Conservation (phyloP, 2,113 vertebrate species). For the Rattus rattus region DNA sequence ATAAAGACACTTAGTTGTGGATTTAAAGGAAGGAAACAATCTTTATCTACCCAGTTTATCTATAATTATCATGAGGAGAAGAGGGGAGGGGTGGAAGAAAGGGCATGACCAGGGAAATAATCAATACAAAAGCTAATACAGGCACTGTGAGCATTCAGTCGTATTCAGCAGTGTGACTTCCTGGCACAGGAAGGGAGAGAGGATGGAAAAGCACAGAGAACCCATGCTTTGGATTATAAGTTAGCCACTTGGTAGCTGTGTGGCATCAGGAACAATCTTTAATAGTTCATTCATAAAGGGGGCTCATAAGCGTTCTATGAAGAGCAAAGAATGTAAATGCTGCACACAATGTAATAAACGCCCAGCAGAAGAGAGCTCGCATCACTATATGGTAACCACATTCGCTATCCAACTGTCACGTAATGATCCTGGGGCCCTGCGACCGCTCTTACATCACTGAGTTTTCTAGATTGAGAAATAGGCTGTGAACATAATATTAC, state of each 20-base stretch:
- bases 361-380: neutral
- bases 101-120: neutral
- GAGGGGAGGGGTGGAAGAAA: neutral
- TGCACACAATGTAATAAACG: neutral
- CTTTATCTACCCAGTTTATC: neutral
- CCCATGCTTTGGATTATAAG: neutral
- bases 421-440: neutral
- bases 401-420: neutral
- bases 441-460: neutral
- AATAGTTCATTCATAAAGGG: conserved; percentile 16
- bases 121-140: neutral
- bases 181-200: neutral
- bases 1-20: neutral
- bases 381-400: neutral
- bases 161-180: neutral
- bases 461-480: neutral
- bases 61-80: neutral
- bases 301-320: neutral
- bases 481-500: neutral
- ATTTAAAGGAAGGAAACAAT: neutral
- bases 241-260: neutral
- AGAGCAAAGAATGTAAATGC: neutral
- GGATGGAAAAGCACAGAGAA: neutral
- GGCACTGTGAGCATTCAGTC: neutral
- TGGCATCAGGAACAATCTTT: conserved; percentile 6